A percentile compares a stretch with the other conserved stretches of the same genome.
These are phyloP conservation scores for Athalia circularis DNA, from an alignment of 2,888 invertebrate species.

Conservation along the genomic window DNA sequence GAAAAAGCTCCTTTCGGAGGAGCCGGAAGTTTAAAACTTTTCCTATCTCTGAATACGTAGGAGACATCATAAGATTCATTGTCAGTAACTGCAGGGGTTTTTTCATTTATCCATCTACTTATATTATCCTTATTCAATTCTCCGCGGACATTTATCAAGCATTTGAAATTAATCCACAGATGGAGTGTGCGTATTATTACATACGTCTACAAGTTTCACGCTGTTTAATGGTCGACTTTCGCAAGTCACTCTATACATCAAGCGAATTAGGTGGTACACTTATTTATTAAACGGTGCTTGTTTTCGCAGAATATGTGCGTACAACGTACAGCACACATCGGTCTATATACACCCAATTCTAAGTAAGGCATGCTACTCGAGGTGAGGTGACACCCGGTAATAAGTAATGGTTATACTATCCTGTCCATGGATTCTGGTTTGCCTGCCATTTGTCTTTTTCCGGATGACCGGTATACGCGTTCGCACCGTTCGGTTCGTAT, in stretches of 20 bases:
- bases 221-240: conserved; percentile 14
- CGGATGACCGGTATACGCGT: not conserved
- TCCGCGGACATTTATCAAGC: not conserved
- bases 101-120: no score
- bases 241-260: conserved; percentile 6
- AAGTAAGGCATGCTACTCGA: no score
- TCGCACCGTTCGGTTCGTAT: not conserved
- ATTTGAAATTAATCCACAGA: conserved; percentile 9
- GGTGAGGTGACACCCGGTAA: not conserved
- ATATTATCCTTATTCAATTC: not conserved
- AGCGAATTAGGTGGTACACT: not conserved
- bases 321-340: not conserved
- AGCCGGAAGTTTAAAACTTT: no score
- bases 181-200: not conserved
- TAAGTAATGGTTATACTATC: not conserved
- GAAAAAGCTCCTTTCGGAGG: no score
- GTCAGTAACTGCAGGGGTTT: no score
- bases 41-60: no score
- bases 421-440: not conserved
- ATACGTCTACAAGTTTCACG: not conserved
- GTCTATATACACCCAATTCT: no score
- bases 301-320: not conserved
- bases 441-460: conserved; percentile 20
- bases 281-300: not conserved
- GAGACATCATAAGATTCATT: no score